Evolutionary conservation across 92 coral and sea anemone genomes (phyloP).

Genomic region (Parazoanthus atlanticus): DNA sequence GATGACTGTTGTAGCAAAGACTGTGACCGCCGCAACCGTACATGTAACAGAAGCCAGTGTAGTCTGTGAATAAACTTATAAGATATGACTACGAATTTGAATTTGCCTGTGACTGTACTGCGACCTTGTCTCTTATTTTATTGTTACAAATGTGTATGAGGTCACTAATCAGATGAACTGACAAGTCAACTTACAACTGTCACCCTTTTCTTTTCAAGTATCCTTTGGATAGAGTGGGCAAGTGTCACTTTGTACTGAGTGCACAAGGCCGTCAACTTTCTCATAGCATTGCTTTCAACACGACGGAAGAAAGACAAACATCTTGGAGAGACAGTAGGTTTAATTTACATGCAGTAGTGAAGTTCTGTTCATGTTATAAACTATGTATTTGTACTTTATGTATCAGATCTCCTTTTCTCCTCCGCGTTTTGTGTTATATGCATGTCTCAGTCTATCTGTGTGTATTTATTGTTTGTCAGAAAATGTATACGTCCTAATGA

Average conservation of each 20-base stretch:
- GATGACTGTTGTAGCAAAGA: too few species aligned
- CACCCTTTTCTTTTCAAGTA: conserved; percentile 57
- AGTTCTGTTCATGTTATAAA: not conserved
- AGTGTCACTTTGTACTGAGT: conserved; percentile 66
- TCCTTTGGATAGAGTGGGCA: conserved; percentile 72
- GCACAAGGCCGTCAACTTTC: conserved; percentile 50
- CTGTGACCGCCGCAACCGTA: too few species aligned
- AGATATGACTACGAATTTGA: not conserved
- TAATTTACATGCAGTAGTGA: not conserved
- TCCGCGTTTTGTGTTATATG: too few species aligned
- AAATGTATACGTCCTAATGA: too few species aligned
- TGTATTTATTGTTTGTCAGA: too few species aligned
- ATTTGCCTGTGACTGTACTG: not conserved
- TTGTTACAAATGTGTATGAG: not conserved
- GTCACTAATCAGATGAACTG: too few species aligned
- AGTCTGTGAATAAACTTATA: too few species aligned
- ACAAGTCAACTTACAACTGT: not conserved
- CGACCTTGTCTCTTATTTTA: not conserved
- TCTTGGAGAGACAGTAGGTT: conserved; percentile 57
- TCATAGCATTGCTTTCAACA: conserved; percentile 69
- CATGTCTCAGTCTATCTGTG: too few species aligned
- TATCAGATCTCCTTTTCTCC: too few species aligned
- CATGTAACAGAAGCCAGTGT: too few species aligned
- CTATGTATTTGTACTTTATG: too few species aligned
- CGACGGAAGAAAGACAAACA: conserved; percentile 65